Base-by-base conservation (phyloP, 1,140 invertebrate genomes). In the Galendromus occidentalis region DNA sequence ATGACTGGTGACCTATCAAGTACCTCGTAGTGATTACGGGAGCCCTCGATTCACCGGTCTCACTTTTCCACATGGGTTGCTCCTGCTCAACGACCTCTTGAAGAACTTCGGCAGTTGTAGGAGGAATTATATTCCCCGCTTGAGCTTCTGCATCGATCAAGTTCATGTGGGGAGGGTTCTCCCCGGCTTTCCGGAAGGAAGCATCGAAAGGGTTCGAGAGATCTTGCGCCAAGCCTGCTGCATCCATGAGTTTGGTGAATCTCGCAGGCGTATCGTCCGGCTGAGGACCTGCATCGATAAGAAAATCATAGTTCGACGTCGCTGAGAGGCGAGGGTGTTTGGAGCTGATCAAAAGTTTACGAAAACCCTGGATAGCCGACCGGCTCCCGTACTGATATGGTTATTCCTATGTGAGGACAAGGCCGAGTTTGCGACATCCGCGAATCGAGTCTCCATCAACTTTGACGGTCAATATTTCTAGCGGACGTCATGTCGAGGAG, bases 171-270 rank as follows among this genome's bases (percentile, higher is more conserved):
- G 25, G 51, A 59, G 51, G 51, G 33, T 59, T 59, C 9, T 59
- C 25, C 25, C 51, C 51, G 2, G 51, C 51, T 25, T 59, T 25
- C 9, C 51, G 51, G 22, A 59, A 59, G 4, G 51, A 59, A 5
- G 25, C 51, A 25, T 59, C 51, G 22, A 59, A 59, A 59, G 51
- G 51, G 22, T 59, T 59, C 25, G 51, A 59, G 25, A 59, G 51
- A 59, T 59, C 51, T 22, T 59, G 51, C 12, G 51, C 51, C 12
- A 59, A 22, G 17, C 51, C 51, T 5, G 51, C 51, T 59, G 51
- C 51, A 25, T 59, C 51, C 51, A 59, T 59, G 33, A 59, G 51
- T 59, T 59, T 59, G 17, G 51, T 59, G 22, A 59, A 59, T 59
- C 51, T 25, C 9, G 51, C 51, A 20, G 51, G 51, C 5, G 51